phyloP scores from a whole-genome alignment of 2,113 vertebrate genomes.

The Apodemus speciosus region DNA sequence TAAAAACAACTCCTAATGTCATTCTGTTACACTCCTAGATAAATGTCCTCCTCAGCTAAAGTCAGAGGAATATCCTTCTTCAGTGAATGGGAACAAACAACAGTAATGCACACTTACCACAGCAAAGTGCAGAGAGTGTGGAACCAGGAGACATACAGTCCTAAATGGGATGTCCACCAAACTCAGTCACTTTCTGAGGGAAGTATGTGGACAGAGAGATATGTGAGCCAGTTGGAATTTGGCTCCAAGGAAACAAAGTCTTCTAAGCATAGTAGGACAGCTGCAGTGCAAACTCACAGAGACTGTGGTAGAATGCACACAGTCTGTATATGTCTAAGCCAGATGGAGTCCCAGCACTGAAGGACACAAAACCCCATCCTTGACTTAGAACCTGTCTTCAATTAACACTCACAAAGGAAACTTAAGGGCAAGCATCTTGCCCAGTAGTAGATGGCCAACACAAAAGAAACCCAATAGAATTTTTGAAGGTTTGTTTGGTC shows the following conservation, averaged over 20 bases:
- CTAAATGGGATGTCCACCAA: not conserved
- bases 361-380: not conserved
- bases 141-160: not conserved
- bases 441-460: not conserved
- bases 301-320: not conserved
- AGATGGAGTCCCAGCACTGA: not conserved
- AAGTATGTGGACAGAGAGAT: not conserved
- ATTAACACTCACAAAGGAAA: not conserved
- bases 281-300: not conserved
- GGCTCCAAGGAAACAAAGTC: not conserved
- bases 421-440: not conserved
- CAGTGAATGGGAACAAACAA: not conserved
- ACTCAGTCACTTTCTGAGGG: not conserved
- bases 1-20: too few species aligned
- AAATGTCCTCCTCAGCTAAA: not conserved
- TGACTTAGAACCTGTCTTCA: not conserved
- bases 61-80: not conserved
- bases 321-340: not conserved
- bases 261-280: not conserved
- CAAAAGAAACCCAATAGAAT: not conserved
- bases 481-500: not conserved
- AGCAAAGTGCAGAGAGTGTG: not conserved
- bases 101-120: not conserved
- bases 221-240: not conserved
- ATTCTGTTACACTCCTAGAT: not conserved